Base-by-base conservation (phyloP, 92 coral and sea anemone genomes). In the Chrysogorgia sp. region DNA sequence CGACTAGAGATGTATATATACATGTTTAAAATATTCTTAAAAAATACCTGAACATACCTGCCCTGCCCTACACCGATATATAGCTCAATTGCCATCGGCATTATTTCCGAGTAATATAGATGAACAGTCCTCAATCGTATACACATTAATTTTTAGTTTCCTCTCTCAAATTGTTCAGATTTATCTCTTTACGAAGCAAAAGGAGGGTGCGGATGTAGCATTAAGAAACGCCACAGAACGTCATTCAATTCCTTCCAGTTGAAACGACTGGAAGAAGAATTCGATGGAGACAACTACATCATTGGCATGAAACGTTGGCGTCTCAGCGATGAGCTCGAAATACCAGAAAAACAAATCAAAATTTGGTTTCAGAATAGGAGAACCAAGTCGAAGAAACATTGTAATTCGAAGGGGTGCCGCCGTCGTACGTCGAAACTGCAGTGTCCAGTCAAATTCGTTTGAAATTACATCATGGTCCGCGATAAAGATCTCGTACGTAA, bases 231-330 rank as follows among this genome's bases (percentile, higher is more conserved):
- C n/a, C 79, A 72, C 25, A 58, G 79, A 8, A 72, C 79, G 19
- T 72, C 79, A 1, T 72, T 52, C 65, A 53, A 40, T 15, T 31
- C 47, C 17, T 23, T 32, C 17, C 79, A 72, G 35, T 21, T 53
- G 22, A 72, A 32, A 20, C 64, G 79, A 32, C 56, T 72, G 20
- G 79, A 53, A 56, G 79, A 72, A 53, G 79, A 53, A 34, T 72
- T 72, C 33, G 65, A 72, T 3, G 24, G 28, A 34, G 79, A 72
- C 17, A 34, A 31, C 34, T 72, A 72, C 66, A 72, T 72, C 79
- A 59, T 72, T 56, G 79, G 79, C 1, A 72, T 72, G 79, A 72
- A 72, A 56, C 32, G 79, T 26, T 72, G 79, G 79, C 79, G 79
- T 3, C 79, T 72, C 12, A 72, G 79, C 50, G 79, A 48, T 14